Evolutionary conservation across 1,140 invertebrate genomes (phyloP).

Genomic region (Aleiodes sp.): DNA sequence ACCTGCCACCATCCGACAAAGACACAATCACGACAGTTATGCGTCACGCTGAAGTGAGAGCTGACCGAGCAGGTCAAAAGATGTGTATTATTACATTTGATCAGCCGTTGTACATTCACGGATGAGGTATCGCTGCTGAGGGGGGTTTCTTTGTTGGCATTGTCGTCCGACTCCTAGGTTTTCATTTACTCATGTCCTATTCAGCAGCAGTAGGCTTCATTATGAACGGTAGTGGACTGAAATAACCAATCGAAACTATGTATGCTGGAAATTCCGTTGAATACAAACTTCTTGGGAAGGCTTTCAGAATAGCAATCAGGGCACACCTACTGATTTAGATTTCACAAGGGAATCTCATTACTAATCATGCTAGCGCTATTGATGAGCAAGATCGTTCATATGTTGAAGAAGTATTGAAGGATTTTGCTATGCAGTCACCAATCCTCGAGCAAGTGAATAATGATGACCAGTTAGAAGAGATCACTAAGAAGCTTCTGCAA

Average conservation of each 20-base stretch:
- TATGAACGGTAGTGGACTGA: too few species aligned
- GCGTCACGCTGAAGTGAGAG: conserved; percentile 30
- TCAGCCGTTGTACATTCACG: conserved; percentile 42
- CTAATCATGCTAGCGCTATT: too few species aligned
- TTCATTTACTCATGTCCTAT: conserved; percentile 46
- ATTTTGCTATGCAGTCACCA: too few species aligned
- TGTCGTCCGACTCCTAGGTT: conserved; percentile 40
- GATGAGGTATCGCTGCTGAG: conserved; percentile 40
- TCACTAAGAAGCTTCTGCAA: too few species aligned
- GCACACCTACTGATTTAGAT: conserved; percentile 50
- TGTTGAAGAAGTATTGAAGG: too few species aligned
- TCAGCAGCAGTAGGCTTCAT: conserved; percentile 40
- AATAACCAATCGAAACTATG: too few species aligned
- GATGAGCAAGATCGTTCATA: too few species aligned
- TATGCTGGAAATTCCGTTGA: conserved; percentile 45
- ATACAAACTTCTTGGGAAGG: conserved; percentile 54
- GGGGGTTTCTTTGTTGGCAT: conserved; percentile 18
- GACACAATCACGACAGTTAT: conserved; percentile 36
- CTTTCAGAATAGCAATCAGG: conserved; percentile 54
- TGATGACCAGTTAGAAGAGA: too few species aligned
- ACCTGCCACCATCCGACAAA: conserved; percentile 40
- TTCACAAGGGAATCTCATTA: conserved; percentile 45
- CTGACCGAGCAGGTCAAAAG: conserved; percentile 36
- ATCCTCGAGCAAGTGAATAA: too few species aligned
- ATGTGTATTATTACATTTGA: conserved; percentile 51